Conservation (phyloP, 1,140 invertebrate species). For the Parapsyche elsis region DNA sequence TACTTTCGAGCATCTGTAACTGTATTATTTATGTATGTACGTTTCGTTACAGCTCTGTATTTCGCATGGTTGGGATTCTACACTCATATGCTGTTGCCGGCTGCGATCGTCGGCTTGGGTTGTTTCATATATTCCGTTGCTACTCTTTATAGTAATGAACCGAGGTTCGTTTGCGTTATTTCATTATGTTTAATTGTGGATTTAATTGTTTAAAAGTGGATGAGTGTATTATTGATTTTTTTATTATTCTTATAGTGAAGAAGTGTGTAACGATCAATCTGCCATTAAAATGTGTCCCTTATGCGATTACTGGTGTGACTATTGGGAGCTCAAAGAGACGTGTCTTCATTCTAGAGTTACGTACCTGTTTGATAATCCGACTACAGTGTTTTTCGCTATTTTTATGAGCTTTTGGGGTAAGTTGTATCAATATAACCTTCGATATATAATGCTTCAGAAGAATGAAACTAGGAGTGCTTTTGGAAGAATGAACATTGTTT, state of each 20-base stretch:
- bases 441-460: no score
- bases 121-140: slow-evolving; percentile 91
- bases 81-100: slow-evolving; percentile 89
- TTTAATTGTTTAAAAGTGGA: not conserved
- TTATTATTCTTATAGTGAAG: slow-evolving; percentile 71
- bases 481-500: no score
- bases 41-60: slow-evolving; percentile 73
- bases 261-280: slow-evolving; percentile 79
- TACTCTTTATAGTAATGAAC: slow-evolving; percentile 81
- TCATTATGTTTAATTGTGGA: slow-evolving; percentile 20
- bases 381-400: slow-evolving; percentile 96
- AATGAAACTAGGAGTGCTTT: no score
- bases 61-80: slow-evolving; percentile 99
- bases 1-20: not conserved
- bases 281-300: slow-evolving; percentile 78
- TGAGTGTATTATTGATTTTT: not conserved
- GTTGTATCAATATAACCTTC: not conserved
- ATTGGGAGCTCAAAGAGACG: slow-evolving; percentile 84
- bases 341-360: slow-evolving; percentile 91
- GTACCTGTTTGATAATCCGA: slow-evolving; percentile 96
- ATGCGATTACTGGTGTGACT: slow-evolving; percentile 88
- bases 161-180: slow-evolving; percentile 71
- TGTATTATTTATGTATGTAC: not conserved
- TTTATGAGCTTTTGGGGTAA: slow-evolving; percentile 97
- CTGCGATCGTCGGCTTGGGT: slow-evolving; percentile 85